Evolutionary conservation across 2,888 invertebrate genomes (phyloP).

Genomic region (Atethmia centrago): DNA sequence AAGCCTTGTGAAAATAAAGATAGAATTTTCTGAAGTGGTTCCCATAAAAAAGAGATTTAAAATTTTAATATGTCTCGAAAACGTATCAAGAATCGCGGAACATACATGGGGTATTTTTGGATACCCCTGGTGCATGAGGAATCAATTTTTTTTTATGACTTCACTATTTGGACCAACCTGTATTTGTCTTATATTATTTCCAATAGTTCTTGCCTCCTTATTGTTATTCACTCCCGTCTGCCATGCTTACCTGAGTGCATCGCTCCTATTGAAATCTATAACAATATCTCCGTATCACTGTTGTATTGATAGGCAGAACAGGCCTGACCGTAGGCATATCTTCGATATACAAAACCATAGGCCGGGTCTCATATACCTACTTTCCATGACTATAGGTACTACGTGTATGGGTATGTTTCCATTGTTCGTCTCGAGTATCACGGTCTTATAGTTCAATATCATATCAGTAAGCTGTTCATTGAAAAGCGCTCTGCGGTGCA

Average conservation of each 20-base stretch:
- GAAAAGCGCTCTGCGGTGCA: not conserved
- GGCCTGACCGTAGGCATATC: slow-evolving; percentile 16
- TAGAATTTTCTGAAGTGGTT: no score
- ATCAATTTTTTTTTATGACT: no score
- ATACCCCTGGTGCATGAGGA: no score
- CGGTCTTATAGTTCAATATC: slow-evolving; percentile 12
- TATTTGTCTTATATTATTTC: not conserved
- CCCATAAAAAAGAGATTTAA: no score
- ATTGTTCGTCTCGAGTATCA: slow-evolving; percentile 36
- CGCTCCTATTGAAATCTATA: slow-evolving; percentile 37
- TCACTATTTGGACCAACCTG: no score
- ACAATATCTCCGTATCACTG: slow-evolving; percentile 43
- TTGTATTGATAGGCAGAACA: slow-evolving; percentile 27
- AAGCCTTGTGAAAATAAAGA: no score
- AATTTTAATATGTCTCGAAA: no score
- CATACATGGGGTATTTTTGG: no score
- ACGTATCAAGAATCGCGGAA: no score
- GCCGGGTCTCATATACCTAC: slow-evolving; percentile 11
- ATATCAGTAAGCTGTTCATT: slow-evolving; percentile 23
- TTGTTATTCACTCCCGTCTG: not conserved
- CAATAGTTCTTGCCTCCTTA: not conserved
- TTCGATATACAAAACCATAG: slow-evolving; percentile 39
- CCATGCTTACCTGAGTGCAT: not conserved
- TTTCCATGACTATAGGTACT: not conserved
- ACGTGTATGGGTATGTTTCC: not conserved